Evolutionary conservation across 2,888 invertebrate genomes (phyloP), one percentile per base, ranked within the genome.

Genomic region (Agrilus mali): DNA sequence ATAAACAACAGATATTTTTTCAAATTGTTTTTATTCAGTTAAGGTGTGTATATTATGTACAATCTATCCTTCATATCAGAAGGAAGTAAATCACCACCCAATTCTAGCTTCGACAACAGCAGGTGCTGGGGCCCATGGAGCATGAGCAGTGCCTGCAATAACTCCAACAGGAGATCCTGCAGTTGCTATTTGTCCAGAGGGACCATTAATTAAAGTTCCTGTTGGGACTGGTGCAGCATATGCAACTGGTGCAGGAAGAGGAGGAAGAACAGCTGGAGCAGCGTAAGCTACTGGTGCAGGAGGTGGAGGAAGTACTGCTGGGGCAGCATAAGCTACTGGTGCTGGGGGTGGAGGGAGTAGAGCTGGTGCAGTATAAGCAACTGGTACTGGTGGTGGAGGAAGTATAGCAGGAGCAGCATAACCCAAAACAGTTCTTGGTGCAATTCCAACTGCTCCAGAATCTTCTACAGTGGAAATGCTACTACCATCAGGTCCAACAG

Each of bases 391-490:
- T 2, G 34, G 7, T 14, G 16, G 10, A 2, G 16, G 14, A 5
- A 35, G 12, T 7, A 10, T 3, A 3, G 35, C 14, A 8, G 60
- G 56, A 27, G 56, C 58, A 40, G 56, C 56, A 15, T 61, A 56
- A 36, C 56, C 60, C 42, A 61, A 61, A 42, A 63, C 59, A 17
- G 60, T 55, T 42, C 55, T 53, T 44, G 62, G 43, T 63, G 68
- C n/a, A 61, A 64, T 47, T 54, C 63, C 37, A 55, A 67, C 33
- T 58, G 67, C 34, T 60, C 71, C 46, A 68, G 65, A 49, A 64
- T 60, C 1, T 65, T 69, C 38, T 66, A 68, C 36, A 65, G 68
- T 16, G 66, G 66, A 10, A 66, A 67, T 33, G 67, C 69, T 15
- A 67, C 67, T 36, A 59, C 63, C 40, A 70, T 72, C 64, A 22